Conservation (phyloP, 2,888 invertebrate genomes). For the Sericinus montela region DNA sequence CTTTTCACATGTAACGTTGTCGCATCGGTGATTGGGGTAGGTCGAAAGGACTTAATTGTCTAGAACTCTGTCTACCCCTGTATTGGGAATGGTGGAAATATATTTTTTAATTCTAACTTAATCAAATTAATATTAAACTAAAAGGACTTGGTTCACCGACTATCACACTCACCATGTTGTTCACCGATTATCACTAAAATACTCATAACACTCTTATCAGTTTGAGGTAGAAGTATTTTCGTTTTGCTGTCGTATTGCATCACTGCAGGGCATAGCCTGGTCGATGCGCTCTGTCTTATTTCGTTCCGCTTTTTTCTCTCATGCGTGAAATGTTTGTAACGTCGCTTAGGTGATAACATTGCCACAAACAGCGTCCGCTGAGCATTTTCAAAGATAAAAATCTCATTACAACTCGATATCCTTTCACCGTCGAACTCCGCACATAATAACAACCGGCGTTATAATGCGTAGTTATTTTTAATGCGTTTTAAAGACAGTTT, state of each 20-base stretch:
- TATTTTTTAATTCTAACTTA: too few species aligned
- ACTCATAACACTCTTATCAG: too few species aligned
- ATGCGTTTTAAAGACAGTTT: background rate
- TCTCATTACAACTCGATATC: conserved; percentile 9
- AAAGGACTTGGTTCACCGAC: too few species aligned
- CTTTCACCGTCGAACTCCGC: conserved; percentile 7
- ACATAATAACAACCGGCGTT: background rate
- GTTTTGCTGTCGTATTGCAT: background rate
- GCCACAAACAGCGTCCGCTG: conserved; percentile 3
- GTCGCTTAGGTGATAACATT: conserved; percentile 12
- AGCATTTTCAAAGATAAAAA: conserved; percentile 13
- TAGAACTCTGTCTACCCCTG: too few species aligned
- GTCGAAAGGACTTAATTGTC: too few species aligned
- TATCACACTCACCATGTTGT: too few species aligned
- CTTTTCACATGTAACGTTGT: too few species aligned
- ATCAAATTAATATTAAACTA: too few species aligned
- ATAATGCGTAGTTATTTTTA: conserved; percentile 11
- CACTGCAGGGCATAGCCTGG: conserved; percentile 2
- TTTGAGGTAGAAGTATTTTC: too few species aligned
- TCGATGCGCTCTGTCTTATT: conserved; percentile 9
- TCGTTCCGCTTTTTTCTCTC: conserved; percentile 13
- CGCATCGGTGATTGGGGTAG: too few species aligned
- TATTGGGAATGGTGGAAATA: too few species aligned
- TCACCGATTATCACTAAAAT: too few species aligned
- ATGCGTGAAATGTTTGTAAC: conserved; percentile 17